Evolutionary conservation across 1,140 invertebrate genomes (phyloP).

Genomic region (Drosophila pseudoananassae): DNA sequence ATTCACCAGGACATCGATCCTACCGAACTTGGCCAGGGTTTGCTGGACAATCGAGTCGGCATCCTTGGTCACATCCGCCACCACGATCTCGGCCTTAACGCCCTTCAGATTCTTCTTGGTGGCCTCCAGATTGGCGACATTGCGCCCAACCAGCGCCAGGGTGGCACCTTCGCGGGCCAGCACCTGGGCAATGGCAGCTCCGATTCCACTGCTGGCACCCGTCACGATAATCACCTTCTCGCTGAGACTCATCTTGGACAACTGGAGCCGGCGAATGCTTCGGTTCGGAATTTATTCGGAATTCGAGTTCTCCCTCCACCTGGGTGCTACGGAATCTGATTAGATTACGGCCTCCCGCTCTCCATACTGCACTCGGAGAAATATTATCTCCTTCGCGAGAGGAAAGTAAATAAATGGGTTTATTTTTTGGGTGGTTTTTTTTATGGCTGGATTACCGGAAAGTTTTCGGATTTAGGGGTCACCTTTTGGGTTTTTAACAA

Average conservation of each 20-base stretch:
- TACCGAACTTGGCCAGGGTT: constrained; percentile 89
- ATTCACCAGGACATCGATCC: constrained; percentile 93
- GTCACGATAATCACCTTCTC: constrained; percentile 90
- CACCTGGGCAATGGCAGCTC: constrained; percentile 91
- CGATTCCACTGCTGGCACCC: constrained; percentile 95
- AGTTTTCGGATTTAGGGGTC: no score
- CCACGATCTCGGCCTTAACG: constrained; percentile 45
- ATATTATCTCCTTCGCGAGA: neutral
- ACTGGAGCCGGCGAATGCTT: constrained; percentile 26
- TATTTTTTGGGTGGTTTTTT: neutral
- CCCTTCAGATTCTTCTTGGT: constrained; percentile 62
- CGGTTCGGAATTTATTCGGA: constrained; percentile 39
- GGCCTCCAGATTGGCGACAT: constrained; percentile 86
- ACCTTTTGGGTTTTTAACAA: no score
- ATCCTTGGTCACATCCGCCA: constrained; percentile 90
- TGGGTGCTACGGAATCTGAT: constrained; percentile 25
- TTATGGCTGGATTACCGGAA: neutral
- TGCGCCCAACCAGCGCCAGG: constrained; percentile 90
- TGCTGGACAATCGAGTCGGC: constrained; percentile 89
- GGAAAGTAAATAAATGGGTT: neutral
- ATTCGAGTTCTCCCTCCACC: neutral
- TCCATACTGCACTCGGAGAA: constrained; percentile 8
- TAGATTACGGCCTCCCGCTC: constrained; percentile 45
- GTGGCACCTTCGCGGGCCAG: constrained; percentile 90
- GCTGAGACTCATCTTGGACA: constrained; percentile 66